Evolutionary conservation across 2,888 invertebrate genomes (phyloP).

Genomic region (Acanthoscelides obtectus): DNA sequence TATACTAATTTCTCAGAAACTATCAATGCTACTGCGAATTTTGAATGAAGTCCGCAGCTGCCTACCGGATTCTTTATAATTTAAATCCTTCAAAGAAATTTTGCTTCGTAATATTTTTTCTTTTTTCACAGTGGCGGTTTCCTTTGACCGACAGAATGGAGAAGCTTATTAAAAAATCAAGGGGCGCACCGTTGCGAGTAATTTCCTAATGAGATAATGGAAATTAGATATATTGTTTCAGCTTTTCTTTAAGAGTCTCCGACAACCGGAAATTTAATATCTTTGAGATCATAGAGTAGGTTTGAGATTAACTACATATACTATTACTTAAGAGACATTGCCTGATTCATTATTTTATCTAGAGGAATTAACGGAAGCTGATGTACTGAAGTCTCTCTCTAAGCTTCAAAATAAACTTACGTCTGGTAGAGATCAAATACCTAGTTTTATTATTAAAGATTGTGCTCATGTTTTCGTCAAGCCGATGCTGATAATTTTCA

Average conservation of each 20-base stretch:
- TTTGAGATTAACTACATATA: background rate
- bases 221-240: background rate
- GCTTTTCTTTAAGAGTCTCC: background rate
- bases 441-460: too few species aligned
- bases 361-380: too few species aligned
- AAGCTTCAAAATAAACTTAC: too few species aligned
- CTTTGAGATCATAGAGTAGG: background rate
- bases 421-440: too few species aligned
- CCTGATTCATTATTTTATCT: too few species aligned
- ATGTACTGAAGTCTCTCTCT: too few species aligned
- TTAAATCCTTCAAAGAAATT: background rate
- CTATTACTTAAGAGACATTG: too few species aligned
- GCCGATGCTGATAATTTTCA: too few species aligned
- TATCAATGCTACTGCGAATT: too few species aligned
- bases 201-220: background rate
- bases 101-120: background rate
- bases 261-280: background rate
- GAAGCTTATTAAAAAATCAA: background rate
- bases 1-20: too few species aligned
- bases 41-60: background rate
- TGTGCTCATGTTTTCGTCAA: too few species aligned
- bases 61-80: background rate
- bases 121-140: background rate
- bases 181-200: background rate
- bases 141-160: background rate